Percentiles rank a stretch among this genome's conserved stretches.
Conservation (phyloP, 1,140 invertebrate genomes). For the Aphelinus certus region DNA sequence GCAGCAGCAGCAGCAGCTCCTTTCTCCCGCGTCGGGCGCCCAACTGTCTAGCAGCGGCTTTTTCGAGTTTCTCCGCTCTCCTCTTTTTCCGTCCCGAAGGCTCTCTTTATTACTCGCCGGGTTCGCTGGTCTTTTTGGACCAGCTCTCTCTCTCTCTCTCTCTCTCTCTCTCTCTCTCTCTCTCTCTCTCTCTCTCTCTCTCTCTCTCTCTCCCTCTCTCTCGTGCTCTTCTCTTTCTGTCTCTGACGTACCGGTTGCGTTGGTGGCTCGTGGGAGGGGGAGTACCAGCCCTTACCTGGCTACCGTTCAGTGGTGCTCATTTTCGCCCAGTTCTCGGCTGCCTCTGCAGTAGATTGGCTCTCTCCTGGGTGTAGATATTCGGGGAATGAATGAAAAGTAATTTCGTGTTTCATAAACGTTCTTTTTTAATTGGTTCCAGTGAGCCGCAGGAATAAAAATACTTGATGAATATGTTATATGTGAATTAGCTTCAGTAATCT, state of each 20-base stretch:
- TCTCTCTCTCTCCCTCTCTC: constrained; percentile 20
- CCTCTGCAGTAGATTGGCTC: neutral
- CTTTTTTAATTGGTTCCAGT: too few relatives aligned
- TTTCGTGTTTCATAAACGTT: too few relatives aligned
- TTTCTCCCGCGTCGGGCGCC: constrained; percentile 48
- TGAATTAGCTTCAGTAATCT: too few relatives aligned
- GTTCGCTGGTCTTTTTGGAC: constrained; percentile 24
- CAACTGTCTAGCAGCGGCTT: constrained; percentile 53
- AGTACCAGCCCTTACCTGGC: constrained; percentile 42
- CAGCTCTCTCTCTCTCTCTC: constrained; percentile 30
- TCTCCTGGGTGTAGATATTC: neutral
- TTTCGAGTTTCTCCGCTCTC: constrained; percentile 20
- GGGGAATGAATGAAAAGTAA: too few relatives aligned
- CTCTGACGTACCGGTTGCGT: constrained; percentile 20
- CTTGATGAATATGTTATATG: too few relatives aligned
- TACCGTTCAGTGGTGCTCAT: constrained; percentile 46
- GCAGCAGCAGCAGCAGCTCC: constrained; percentile 36
- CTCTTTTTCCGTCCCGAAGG: constrained; percentile 17
- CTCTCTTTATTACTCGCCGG: constrained; percentile 13
- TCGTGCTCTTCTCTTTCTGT: constrained; percentile 20
- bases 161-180: constrained; percentile 19
- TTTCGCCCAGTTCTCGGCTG: neutral
- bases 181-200: constrained; percentile 17
- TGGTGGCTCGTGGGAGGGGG: constrained; percentile 21
- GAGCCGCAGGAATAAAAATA: too few relatives aligned